Conservation (phyloP, 1,140 invertebrate species). For the Sitophilus oryzae region DNA sequence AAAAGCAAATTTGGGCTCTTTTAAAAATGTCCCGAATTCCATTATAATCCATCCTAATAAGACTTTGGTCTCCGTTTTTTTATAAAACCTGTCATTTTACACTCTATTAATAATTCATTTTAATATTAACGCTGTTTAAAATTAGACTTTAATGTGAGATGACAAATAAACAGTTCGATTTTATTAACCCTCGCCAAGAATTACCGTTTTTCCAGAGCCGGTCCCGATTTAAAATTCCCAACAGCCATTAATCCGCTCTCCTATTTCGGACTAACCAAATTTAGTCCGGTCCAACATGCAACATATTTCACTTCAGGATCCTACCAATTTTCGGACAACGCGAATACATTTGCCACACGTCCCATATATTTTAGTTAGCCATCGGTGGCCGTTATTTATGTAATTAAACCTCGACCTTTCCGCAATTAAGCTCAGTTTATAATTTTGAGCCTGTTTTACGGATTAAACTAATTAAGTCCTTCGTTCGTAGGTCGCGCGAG, state of each 20-base stretch:
- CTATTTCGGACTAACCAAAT: neutral
- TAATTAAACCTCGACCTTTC: conserved; percentile 8
- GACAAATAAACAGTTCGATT: too few species aligned
- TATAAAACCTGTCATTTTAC: too few species aligned
- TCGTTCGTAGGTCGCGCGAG: conserved; percentile 8
- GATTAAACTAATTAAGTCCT: conserved; percentile 24
- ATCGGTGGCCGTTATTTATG: conserved; percentile 11
- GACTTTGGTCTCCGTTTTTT: too few species aligned
- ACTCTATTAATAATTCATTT: too few species aligned
- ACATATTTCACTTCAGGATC: neutral
- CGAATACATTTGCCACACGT: neutral
- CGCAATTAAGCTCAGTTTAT: conserved; percentile 14
- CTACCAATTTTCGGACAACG: neutral
- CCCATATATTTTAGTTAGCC: conserved; percentile 3
- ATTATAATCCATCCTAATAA: too few species aligned
- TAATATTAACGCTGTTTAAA: too few species aligned
- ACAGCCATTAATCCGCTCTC: neutral
- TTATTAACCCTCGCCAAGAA: too few species aligned
- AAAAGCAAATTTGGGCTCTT: too few species aligned
- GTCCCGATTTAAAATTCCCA: neutral
- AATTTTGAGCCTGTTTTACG: conserved; percentile 24
- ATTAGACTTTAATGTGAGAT: too few species aligned
- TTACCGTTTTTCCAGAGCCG: too few species aligned
- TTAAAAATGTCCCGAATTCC: too few species aligned
- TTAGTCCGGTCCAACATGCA: neutral